Percentiles rank a stretch among this genome's conserved stretches.
phyloP scores from a whole-genome alignment of 2,797 vertebrate species.

The Acestrorhynchus altus region DNA sequence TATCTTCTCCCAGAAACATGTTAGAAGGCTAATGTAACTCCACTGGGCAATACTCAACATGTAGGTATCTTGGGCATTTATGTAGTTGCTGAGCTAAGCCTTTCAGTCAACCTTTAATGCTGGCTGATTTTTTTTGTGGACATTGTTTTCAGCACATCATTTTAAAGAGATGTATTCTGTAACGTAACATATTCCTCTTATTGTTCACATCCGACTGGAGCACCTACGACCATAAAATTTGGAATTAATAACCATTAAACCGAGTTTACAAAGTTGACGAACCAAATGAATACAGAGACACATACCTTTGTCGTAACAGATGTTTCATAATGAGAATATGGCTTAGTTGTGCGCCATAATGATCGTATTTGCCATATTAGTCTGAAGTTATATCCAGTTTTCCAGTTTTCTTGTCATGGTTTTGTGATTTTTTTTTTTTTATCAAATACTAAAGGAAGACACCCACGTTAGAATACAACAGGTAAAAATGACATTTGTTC shows the following conservation, averaged over 20 bases:
- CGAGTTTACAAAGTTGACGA: neutral
- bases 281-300: neutral
- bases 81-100: neutral
- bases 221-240: too few relatives aligned
- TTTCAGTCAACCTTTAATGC: neutral
- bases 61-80: slow-evolving; percentile 19
- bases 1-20: neutral
- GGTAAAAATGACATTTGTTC: too few relatives aligned
- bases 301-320: neutral
- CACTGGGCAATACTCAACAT: slow-evolving; percentile 22
- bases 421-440: too few relatives aligned
- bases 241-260: neutral
- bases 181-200: neutral
- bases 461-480: too few relatives aligned
- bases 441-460: too few relatives aligned
- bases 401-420: too few relatives aligned
- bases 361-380: neutral
- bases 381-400: neutral
- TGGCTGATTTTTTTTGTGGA: neutral
- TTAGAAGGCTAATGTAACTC: neutral
- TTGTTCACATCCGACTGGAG: neutral
- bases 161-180: neutral
- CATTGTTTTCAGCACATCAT: neutral
- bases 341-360: slow-evolving; percentile 7
- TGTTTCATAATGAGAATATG: neutral